Conservation (phyloP, 2,888 invertebrate genomes). For the Trissonchulus latispiculum region DNA sequence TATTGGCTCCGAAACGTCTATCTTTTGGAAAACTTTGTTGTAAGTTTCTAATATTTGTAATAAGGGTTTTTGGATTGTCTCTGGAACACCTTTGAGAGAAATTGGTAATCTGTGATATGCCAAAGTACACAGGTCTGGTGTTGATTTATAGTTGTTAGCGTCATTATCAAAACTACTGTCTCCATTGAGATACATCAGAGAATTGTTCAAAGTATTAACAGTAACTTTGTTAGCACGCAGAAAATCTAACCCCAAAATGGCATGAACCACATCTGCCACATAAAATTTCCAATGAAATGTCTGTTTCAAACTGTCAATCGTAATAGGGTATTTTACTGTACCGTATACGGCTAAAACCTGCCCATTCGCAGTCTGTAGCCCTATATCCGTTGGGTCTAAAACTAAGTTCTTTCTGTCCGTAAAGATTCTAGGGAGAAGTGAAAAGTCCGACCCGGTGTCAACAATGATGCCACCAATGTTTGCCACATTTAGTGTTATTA, state of each 20-base stretch:
- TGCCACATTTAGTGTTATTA: neutral
- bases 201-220: neutral
- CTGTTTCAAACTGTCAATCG: neutral
- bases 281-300: conserved; percentile 2
- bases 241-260: conserved; percentile 10
- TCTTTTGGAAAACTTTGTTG: neutral
- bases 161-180: neutral
- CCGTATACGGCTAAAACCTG: neutral
- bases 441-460: neutral
- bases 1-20: conserved; percentile 7
- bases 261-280: neutral
- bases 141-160: neutral
- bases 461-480: neutral
- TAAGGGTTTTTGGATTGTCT: neutral
- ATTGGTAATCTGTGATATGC: neutral
- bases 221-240: neutral
- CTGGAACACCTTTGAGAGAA: neutral
- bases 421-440: neutral
- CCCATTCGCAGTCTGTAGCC: neutral
- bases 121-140: neutral
- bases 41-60: neutral
- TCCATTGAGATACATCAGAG: neutral
- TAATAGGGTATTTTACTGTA: neutral
- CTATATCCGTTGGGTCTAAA: neutral
- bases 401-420: neutral